phyloP scores from a whole-genome alignment of 2,113 vertebrate genomes.

The Calyptomena viridis region DNA sequence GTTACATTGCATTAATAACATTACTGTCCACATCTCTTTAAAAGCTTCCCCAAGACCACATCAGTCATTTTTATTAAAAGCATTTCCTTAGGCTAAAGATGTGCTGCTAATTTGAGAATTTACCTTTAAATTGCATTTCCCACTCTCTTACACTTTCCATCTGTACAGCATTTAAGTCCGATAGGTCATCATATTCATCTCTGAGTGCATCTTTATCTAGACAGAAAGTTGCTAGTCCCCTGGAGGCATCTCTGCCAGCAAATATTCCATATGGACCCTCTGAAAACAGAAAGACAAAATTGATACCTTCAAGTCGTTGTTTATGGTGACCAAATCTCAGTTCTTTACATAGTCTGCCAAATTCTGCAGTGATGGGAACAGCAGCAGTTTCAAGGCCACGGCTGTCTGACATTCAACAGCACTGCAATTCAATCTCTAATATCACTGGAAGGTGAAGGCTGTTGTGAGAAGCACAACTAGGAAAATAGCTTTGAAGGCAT shows the following conservation, averaged over 20 bases:
- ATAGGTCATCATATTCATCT: conserved; percentile 97
- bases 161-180: conserved; percentile 96
- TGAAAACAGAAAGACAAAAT: conserved; percentile 70
- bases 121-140: conserved; percentile 99
- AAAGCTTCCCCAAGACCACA: not conserved
- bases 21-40: not conserved
- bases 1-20: not conserved
- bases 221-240: conserved; percentile 97
- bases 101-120: conserved; percentile 4
- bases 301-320: not conserved
- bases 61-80: not conserved
- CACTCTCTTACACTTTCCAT: conserved; percentile 99
- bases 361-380: not conserved
- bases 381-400: not conserved
- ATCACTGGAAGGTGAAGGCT: conserved; percentile 3
- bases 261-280: conserved; percentile 97
- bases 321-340: not conserved
- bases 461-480: conserved; percentile 8
- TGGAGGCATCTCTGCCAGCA: conserved; percentile 94
- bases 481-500: not conserved
- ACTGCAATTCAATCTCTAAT: not conserved
- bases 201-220: conserved; percentile 93
- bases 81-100: not conserved
- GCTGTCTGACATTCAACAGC: not conserved
- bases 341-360: not conserved